Evolutionary conservation across 2,888 invertebrate species (phyloP), one percentile per base, ranked within the genome.

Genomic region (Tenthredo notha): DNA sequence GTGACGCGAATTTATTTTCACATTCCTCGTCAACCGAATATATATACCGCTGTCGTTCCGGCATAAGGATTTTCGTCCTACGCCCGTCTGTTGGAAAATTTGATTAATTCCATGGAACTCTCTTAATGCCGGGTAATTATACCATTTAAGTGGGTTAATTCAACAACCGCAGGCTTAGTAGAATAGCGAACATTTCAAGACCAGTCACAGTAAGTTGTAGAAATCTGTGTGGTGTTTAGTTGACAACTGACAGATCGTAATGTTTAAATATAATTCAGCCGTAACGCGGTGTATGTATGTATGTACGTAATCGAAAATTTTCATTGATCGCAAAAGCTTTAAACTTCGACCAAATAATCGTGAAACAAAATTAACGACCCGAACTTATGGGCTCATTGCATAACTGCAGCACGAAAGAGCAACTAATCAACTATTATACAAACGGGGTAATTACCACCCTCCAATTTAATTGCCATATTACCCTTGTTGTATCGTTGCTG

Each of bases 1-100:
- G 77, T 77, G 77, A 77, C 54, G 50, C 7, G 77, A 77, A 77
- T 77, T 77, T 50, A n/a, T 54, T 54, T 1, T 12, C 61, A n/a
- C 5, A 15, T 47, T 75, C 43, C 47, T 47, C 43, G 47, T 75
- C 47, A 75, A 47, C 47, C 29, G 43, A 43, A 12, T 29, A 1
- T n/a, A 54, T n/a, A n/a, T n/a, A 6, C 54, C 25, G n/a, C 5
- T 50, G 25, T n/a, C 25, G 10, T 12, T 37, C 21, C 2, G 47
- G 10, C 7, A 12, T 47, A 75, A 18, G 21, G n/a, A 54, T 43
- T 77, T 33, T 4, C 18, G 18, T n/a, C 33, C 33, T 61, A 10
- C 10, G 43, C 25, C 72, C n/a, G 15, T 74, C 7, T 29, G 54
- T 77, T 77, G 33, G 33, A 29, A n/a, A 77, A 50, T 54, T 54